Percentiles rank a stretch among this genome's conserved stretches.
Conservation (phyloP, 2,113 vertebrate genomes). For the Leucoraja erinaceus region DNA sequence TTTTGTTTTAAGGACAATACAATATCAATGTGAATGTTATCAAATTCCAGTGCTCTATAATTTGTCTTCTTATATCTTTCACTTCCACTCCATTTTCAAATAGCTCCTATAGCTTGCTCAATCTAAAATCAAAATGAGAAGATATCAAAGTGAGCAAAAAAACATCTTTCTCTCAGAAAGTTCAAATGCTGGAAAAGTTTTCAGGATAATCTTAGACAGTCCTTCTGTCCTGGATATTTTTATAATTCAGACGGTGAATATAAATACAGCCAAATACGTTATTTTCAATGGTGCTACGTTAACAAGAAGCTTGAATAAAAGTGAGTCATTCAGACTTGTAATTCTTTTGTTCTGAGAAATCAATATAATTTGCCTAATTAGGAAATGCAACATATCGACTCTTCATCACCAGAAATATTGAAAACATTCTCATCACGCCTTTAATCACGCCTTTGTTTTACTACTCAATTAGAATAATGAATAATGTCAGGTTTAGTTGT, state of each 20-base stretch:
- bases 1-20: not conserved
- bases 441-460: not conserved
- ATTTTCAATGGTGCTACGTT: not conserved
- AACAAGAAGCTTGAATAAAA: not conserved
- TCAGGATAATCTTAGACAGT: not conserved
- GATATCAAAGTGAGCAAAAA: not conserved
- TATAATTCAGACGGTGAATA: not conserved
- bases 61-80: not conserved
- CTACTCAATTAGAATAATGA: slow-evolving; percentile 25
- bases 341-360: not conserved
- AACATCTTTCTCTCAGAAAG: not conserved
- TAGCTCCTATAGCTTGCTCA: not conserved
- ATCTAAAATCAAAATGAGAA: not conserved
- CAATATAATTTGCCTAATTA: slow-evolving; percentile 13
- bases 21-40: not conserved
- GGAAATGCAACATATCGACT: not conserved
- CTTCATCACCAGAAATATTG: not conserved
- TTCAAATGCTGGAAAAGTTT: not conserved
- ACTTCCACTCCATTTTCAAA: not conserved
- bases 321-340: not conserved
- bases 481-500: not conserved
- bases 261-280: not conserved
- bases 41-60: not conserved
- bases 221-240: not conserved
- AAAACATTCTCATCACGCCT: not conserved